These are phyloP conservation scores for Corvus cornix DNA, from an alignment of 2,113 vertebrate species.

Conservation along the genomic window DNA sequence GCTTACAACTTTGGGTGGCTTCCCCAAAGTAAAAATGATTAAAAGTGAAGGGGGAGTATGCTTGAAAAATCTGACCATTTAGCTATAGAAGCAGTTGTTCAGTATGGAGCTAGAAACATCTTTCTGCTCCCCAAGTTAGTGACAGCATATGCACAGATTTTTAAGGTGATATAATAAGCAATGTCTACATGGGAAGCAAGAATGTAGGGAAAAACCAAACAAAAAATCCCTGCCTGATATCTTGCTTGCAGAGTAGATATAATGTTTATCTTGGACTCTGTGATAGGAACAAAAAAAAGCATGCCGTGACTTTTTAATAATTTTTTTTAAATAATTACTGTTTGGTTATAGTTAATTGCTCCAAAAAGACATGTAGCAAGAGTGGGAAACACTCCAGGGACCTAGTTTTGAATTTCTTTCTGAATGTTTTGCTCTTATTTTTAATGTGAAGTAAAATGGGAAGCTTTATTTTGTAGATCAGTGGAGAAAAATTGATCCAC, in stretches of 20 bases:
- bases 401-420: not conserved
- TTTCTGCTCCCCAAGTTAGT: not conserved
- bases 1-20: not conserved
- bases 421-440: not conserved
- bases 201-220: not conserved
- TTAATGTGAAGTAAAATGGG: not conserved
- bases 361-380: not conserved
- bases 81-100: not conserved
- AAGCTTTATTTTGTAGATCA: not conserved
- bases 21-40: not conserved
- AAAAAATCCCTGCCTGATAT: rapidly evolving
- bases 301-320: not conserved
- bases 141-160: not conserved
- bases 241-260: not conserved
- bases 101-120: not conserved
- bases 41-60: not conserved
- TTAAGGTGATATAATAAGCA: not conserved
- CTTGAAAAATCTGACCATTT: not conserved
- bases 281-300: not conserved
- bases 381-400: not conserved
- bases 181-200: not conserved
- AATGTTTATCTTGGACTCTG: not conserved
- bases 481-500: not conserved
- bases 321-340: not conserved
- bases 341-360: not conserved